These are phyloP conservation scores for Corella eumyota DNA, from an alignment of 23 tunicate species.

Conservation along the genomic window DNA sequence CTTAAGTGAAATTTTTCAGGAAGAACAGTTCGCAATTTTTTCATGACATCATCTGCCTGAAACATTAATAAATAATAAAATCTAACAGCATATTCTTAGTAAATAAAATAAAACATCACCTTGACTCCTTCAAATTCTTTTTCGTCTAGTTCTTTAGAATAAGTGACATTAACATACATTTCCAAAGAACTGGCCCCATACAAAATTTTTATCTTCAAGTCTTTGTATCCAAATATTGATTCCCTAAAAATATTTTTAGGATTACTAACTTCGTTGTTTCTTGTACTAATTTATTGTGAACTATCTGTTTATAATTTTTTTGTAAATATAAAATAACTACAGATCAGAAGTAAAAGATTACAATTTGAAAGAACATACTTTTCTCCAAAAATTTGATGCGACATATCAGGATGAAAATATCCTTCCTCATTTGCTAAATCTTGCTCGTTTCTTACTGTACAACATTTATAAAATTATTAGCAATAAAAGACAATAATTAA, in stretches of 20 bases:
- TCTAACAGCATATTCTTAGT: too few species aligned
- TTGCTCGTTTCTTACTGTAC: slow-evolving; percentile 17
- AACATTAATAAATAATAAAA: too few species aligned
- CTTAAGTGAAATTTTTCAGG: slow-evolving; percentile 28
- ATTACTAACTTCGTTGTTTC: not conserved
- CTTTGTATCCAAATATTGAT: slow-evolving; percentile 82
- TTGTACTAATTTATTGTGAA: too few species aligned
- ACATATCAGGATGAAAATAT: slow-evolving; percentile 82
- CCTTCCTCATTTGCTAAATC: slow-evolving; percentile 42
- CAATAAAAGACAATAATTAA: too few species aligned
- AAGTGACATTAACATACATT: slow-evolving; percentile 22
- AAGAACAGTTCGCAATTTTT: slow-evolving; percentile 44
- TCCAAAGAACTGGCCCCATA: slow-evolving; percentile 56
- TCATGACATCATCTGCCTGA: slow-evolving; percentile 54
- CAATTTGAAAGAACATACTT: slow-evolving; percentile 43
- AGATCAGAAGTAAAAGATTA: not conserved
- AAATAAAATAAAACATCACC: too few species aligned
- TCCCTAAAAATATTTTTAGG: slow-evolving; percentile 29
- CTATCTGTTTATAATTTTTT: not conserved
- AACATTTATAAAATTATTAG: too few species aligned
- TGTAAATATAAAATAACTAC: not conserved
- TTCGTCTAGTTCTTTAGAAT: slow-evolving; percentile 37
- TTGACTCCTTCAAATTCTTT: slow-evolving; percentile 45
- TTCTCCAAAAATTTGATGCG: slow-evolving; percentile 97
- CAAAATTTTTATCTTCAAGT: slow-evolving; percentile 37